These are phyloP conservation scores for Eledone cirrhosa DNA, from an alignment of 2,888 invertebrate genomes.

Conservation along the genomic window DNA sequence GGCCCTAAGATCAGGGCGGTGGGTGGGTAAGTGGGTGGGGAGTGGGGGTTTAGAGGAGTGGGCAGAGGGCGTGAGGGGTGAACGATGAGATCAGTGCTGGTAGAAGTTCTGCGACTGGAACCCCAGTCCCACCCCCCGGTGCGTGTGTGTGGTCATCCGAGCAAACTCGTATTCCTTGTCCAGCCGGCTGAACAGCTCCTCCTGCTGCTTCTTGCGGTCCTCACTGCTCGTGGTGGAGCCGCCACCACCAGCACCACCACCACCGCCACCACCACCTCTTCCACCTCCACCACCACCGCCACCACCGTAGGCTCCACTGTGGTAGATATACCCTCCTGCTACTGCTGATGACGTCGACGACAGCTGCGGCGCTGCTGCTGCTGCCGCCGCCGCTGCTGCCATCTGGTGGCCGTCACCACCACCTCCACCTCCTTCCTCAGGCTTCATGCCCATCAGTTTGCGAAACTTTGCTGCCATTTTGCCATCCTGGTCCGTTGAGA, in stretches of 20 bases:
- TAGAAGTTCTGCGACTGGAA: constrained; percentile 54
- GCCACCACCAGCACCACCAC: constrained; percentile 39
- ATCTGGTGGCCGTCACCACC: constrained; percentile 34
- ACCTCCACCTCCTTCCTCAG: constrained; percentile 45
- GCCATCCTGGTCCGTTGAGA: constrained; percentile 90
- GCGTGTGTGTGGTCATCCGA: constrained; percentile 93
- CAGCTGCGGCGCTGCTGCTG: constrained; percentile 33
- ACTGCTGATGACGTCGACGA: constrained; percentile 25
- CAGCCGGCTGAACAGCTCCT: constrained; percentile 88
- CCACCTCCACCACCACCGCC: constrained; percentile 34
- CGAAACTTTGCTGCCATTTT: constrained; percentile 94
- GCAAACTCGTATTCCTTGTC: constrained; percentile 97
- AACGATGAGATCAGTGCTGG: neutral
- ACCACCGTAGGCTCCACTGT: too few species aligned
- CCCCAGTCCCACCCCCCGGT: constrained; percentile 75
- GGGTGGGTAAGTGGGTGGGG: too few species aligned
- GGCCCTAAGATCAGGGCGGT: too few species aligned
- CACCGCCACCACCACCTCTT: neutral
- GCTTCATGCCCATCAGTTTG: constrained; percentile 92
- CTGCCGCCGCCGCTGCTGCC: neutral
- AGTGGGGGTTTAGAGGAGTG: neutral
- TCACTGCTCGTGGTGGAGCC: constrained; percentile 43
- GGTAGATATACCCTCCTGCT: constrained; percentile 33
- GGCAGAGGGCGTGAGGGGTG: neutral
- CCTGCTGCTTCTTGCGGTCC: constrained; percentile 62